Percentiles rank a stretch among this genome's conserved stretches.
These are phyloP conservation scores for Valencia hispanica DNA, from an alignment of 2,797 vertebrate species.

Conservation along the genomic window DNA sequence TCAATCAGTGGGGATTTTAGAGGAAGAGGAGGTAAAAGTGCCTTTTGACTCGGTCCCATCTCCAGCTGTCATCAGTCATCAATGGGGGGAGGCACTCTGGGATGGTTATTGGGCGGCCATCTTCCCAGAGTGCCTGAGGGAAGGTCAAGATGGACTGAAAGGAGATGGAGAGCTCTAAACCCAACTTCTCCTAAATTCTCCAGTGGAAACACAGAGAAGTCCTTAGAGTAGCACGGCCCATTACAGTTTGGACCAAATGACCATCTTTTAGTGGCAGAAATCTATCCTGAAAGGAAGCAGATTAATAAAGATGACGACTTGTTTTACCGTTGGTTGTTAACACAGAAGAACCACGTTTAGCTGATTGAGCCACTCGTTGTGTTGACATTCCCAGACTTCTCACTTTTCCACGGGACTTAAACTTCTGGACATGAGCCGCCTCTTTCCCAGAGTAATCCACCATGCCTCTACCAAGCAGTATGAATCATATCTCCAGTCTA, in stretches of 20 bases:
- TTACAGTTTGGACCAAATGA: neutral
- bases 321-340: neutral
- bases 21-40: constrained; percentile 36
- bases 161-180: neutral
- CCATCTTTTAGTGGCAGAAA: neutral
- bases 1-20: constrained; percentile 20
- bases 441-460: no score
- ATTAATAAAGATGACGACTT: neutral
- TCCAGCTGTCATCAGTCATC: constrained; percentile 11
- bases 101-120: neutral
- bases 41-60: constrained; percentile 3
- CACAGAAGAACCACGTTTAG: neutral
- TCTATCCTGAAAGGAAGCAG: no score
- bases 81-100: neutral
- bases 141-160: constrained; percentile 23
- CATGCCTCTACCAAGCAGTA: neutral
- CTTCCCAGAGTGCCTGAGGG: constrained; percentile 15
- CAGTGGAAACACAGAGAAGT: no score
- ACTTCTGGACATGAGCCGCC: neutral
- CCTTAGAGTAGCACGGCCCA: no score
- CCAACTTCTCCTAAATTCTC: no score
- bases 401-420: neutral
- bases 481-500: neutral
- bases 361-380: no score
- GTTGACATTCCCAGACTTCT: no score